phyloP scores from a whole-genome alignment of 2,797 vertebrate species.

The Siniperca obscura region DNA sequence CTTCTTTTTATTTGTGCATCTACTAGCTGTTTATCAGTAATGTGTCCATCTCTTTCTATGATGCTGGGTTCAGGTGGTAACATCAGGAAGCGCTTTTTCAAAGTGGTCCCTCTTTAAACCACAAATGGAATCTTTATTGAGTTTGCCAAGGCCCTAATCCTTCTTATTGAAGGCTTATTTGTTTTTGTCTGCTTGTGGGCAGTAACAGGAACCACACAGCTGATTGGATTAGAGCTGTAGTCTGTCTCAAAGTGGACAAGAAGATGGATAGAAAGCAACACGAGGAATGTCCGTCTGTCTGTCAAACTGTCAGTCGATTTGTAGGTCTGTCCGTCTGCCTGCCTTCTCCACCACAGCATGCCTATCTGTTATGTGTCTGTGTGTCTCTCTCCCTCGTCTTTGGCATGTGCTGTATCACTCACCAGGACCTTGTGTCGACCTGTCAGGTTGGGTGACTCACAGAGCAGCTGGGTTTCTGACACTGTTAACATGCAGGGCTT shows the following conservation, averaged over 20 bases:
- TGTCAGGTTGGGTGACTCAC: conserved; percentile 95
- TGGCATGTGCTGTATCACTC: conserved; percentile 75
- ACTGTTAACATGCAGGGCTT: conserved; percentile 94
- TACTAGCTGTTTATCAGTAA: conserved; percentile 70
- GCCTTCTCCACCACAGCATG: conserved; percentile 24
- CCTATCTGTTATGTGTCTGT: conserved; percentile 7
- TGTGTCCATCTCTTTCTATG: conserved; percentile 62
- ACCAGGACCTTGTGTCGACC: conserved; percentile 98
- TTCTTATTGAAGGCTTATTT: conserved; percentile 81
- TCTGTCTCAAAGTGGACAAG: conserved; percentile 61
- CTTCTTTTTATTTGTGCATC: conserved; percentile 57
- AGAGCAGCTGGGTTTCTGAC: conserved; percentile 96
- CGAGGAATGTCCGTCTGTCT: conserved; percentile 51
- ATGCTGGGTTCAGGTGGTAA: conserved; percentile 70
- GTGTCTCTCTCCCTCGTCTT: not conserved
- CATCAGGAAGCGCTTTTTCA: conserved; percentile 67
- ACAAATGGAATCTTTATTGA: conserved; percentile 83
- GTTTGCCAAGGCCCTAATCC: conserved; percentile 75
- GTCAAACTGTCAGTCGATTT: conserved; percentile 52
- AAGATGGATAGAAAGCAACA: conserved; percentile 58
- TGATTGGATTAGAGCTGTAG: conserved; percentile 71
- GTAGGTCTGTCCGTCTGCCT: conserved; percentile 50
- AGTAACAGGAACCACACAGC: conserved; percentile 70
- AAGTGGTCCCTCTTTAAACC: conserved; percentile 77
- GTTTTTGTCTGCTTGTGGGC: conserved; percentile 78